These are phyloP conservation scores for Nautilus pompilius DNA, from an alignment of 1,140 invertebrate genomes.

Conservation along the genomic window DNA sequence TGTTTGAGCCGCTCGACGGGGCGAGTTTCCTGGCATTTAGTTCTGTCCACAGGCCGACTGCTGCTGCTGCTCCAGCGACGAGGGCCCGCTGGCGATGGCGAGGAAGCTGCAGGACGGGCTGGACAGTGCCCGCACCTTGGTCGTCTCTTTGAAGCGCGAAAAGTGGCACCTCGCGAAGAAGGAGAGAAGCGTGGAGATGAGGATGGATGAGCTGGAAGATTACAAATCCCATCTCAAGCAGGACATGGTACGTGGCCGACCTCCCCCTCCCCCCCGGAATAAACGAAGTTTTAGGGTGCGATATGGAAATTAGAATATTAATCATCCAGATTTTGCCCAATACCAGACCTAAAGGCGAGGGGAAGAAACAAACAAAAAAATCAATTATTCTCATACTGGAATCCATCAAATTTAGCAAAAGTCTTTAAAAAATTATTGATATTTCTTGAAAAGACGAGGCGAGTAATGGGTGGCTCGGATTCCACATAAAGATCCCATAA, in stretches of 20 bases:
- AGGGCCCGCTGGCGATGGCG: too few species aligned
- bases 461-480: not conserved
- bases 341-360: not conserved
- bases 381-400: not conserved
- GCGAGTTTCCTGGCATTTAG: too few species aligned
- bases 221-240: slow-evolving; percentile 38
- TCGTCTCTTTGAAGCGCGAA: slow-evolving; percentile 37
- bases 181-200: slow-evolving; percentile 40
- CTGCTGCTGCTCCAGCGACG: too few species aligned
- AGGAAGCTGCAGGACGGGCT: slow-evolving; percentile 35
- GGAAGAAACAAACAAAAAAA: not conserved
- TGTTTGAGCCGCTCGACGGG: too few species aligned
- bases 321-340: not conserved
- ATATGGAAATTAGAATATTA: not conserved
- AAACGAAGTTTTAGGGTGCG: not conserved
- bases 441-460: not conserved
- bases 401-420: not conserved
- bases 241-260: slow-evolving; percentile 33
- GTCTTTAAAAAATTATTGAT: not conserved
- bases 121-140: slow-evolving; percentile 32
- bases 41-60: too few species aligned
- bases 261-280: not conserved
- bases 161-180: slow-evolving; percentile 42
- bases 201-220: slow-evolving; percentile 43
- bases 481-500: not conserved